These are phyloP conservation scores for Desmophyllum pertusum DNA, from an alignment of 92 coral and sea anemone genomes.

Conservation along the genomic window DNA sequence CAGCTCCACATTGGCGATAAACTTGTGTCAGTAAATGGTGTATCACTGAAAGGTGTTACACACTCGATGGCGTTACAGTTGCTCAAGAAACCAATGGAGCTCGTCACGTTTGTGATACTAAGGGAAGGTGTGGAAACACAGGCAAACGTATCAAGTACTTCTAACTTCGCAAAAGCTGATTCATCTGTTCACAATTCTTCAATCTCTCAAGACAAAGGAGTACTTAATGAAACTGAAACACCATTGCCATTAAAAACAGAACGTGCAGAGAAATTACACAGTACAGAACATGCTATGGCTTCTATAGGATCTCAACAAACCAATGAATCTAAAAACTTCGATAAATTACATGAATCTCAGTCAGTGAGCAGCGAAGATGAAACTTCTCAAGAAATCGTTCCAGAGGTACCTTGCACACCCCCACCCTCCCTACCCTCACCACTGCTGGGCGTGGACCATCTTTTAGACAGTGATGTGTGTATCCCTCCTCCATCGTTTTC, in stretches of 20 bases:
- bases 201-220: neutral
- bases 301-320: neutral
- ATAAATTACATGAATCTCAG: neutral
- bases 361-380: neutral
- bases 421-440: constrained; percentile 62
- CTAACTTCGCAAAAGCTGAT: neutral
- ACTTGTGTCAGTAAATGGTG: constrained; percentile 86
- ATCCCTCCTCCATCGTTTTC: constrained; percentile 33
- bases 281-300: neutral
- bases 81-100: constrained; percentile 87
- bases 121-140: constrained; percentile 54
- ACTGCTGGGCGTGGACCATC: constrained; percentile 15
- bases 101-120: constrained; percentile 67
- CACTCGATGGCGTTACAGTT: constrained; percentile 88
- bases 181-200: neutral
- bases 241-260: neutral
- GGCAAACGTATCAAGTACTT: neutral
- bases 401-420: constrained; percentile 32
- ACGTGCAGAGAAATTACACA: too few relatives aligned
- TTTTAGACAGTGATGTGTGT: constrained; percentile 10
- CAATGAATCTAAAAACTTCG: neutral
- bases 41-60: constrained; percentile 71
- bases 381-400: neutral
- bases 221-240: neutral
- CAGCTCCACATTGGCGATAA: constrained; percentile 79